Evolutionary conservation across 2,113 vertebrate species (phyloP).

Genomic region (Thamnaconus septentrionalis): DNA sequence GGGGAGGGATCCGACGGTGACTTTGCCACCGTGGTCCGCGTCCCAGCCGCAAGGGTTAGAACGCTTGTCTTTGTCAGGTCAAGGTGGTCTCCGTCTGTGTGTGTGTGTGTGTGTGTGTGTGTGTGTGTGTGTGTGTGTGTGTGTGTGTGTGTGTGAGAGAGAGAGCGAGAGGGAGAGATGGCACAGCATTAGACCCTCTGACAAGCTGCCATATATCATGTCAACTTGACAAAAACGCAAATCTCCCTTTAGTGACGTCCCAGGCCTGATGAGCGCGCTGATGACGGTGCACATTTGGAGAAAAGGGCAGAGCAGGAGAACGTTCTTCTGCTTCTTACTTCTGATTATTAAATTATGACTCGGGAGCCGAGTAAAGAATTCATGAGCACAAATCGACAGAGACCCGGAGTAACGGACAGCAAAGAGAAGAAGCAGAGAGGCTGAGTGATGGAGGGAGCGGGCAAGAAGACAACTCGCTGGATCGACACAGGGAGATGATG

Average conservation of each 20-base stretch:
- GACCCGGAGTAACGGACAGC: constrained; percentile 53
- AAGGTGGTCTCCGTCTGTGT: constrained; percentile 68
- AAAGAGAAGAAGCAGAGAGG: constrained; percentile 53
- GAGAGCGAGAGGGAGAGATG: too few species aligned
- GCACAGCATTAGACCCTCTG: neutral
- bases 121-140: constrained; percentile 17
- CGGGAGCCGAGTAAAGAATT: constrained; percentile 58
- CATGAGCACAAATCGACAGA: constrained; percentile 72
- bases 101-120: constrained; percentile 13
- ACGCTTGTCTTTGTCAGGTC: constrained; percentile 74
- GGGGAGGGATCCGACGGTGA: constrained; percentile 57
- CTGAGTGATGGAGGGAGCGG: constrained; percentile 57
- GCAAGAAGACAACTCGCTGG: constrained; percentile 51
- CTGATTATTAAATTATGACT: constrained; percentile 72
- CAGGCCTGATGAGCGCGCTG: constrained; percentile 29
- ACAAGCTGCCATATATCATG: constrained; percentile 17
- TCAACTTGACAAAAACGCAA: constrained; percentile 16
- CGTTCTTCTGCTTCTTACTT: constrained; percentile 45
- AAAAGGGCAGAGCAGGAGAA: constrained; percentile 36
- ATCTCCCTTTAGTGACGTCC: constrained; percentile 22
- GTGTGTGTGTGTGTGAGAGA: too few species aligned
- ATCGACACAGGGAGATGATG: constrained; percentile 33
- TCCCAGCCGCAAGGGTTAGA: constrained; percentile 53
- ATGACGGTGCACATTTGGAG: constrained; percentile 45
- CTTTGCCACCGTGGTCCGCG: constrained; percentile 74